Evolutionary conservation across 2,888 invertebrate species (phyloP), one percentile per base, ranked within the genome.

Genomic region (Branchipolynoe longqiensis): DNA sequence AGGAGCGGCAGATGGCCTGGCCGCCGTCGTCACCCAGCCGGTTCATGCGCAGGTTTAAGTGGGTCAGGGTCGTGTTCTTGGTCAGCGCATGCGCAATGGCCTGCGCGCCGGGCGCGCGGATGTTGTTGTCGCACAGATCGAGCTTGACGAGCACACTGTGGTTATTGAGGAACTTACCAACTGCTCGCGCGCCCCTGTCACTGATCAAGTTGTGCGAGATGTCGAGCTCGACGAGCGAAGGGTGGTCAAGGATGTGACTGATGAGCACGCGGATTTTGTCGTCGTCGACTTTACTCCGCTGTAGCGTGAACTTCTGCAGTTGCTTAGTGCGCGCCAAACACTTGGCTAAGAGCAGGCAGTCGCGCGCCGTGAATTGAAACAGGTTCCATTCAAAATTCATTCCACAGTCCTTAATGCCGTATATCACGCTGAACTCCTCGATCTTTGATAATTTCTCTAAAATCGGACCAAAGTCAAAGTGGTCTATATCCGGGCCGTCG

Each of bases 361-460:
- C 94, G 85, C 92, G 88, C 31, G 93, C 92, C 41, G 94, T 94
- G 88, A 94, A 94, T 88, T 94, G 92, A 87, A 94, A 94, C 74
- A 94, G 88, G 85, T 91, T 92, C 94, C 94, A 94, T 85, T 94
- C 94, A 91, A 94, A 94, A 89, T 94, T 94, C 94, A 94, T 94
- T 28, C 94, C 94, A 90, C 94, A 94, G 89, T 94, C 93, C 83
- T 89, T 90, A 0, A 94, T 93, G 62, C 93, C 93, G 88, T 93
- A 94, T 18, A 91, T 91, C 4, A 94, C 86, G 83, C 92, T 91
- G n/a, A 94, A 89, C 84, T 94, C 93, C 88, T 93, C 90, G 31
- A 94, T 87, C 85, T 91, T 90, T 3, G 92, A 91, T 64, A 94
- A 89, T 81, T 88, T 86, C 83, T 90, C 90, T 31, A 94, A 87